phyloP scores from a whole-genome alignment of 2,113 vertebrate species.

The Ceyx margarethae region DNA sequence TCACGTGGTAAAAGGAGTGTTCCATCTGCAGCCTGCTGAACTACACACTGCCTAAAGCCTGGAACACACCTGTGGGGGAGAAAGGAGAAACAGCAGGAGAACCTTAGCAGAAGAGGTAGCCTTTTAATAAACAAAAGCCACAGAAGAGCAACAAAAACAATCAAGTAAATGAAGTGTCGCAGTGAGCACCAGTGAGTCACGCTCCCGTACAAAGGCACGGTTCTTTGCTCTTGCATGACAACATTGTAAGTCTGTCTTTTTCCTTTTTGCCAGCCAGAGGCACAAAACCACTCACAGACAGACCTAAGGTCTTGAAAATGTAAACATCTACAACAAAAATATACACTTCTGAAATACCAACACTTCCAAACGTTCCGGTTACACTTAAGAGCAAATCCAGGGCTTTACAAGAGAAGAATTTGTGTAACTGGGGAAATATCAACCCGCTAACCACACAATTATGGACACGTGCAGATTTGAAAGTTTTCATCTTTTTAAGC shows the following conservation, averaged over 20 bases:
- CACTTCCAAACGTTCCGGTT: conserved; percentile 37
- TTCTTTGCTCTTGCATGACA: conserved; percentile 59
- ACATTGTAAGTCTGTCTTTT: conserved; percentile 46
- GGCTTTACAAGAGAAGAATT: neutral
- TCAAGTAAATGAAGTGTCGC: conserved; percentile 14
- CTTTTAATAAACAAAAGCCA: neutral
- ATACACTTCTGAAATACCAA: neutral
- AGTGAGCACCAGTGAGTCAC: conserved; percentile 52
- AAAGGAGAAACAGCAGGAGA: neutral
- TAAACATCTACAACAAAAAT: conserved; percentile 52
- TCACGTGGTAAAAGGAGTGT: accelerated
- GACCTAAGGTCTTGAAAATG: conserved; percentile 13
- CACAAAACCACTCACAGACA: conserved; percentile 37
- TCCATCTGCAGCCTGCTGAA: neutral
- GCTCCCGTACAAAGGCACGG: conserved; percentile 23
- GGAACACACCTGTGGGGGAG: accelerated
- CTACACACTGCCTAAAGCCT: neutral
- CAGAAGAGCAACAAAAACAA: conserved; percentile 24
- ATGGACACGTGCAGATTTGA: neutral
- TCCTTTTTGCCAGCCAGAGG: conserved; percentile 57
- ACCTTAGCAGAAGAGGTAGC: neutral
- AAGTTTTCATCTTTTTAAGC: neutral
- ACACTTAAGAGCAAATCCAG: conserved; percentile 1
- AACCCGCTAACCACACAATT: neutral
- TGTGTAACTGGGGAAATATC: neutral